Evolutionary conservation across 2,113 vertebrate genomes (phyloP).

Genomic region (Sceloporus tristichus): DNA sequence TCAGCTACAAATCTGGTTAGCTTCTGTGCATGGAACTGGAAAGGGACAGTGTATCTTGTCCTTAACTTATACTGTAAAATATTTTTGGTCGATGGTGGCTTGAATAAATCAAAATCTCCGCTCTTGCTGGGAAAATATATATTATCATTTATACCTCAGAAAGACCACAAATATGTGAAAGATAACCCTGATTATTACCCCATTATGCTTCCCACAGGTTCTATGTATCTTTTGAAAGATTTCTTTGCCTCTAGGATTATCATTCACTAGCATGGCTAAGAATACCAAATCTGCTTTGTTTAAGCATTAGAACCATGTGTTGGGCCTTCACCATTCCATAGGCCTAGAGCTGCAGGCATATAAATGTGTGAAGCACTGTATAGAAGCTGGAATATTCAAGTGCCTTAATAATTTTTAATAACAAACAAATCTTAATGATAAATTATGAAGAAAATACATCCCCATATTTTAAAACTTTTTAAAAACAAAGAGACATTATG

Average conservation of each 20-base stretch:
- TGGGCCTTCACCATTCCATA: not conserved
- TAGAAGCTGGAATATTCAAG: not conserved
- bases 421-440: not conserved
- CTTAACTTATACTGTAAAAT: not conserved
- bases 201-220: not conserved
- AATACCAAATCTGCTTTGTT: not conserved
- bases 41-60: not conserved
- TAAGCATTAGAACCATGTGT: not conserved
- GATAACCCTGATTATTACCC: not conserved
- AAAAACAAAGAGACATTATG: accelerated
- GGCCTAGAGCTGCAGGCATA: not conserved
- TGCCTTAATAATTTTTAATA: slow-evolving; percentile 4
- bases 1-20: too few relatives aligned
- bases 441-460: slow-evolving; percentile 2
- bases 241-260: not conserved
- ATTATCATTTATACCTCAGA: not conserved
- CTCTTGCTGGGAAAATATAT: not conserved
- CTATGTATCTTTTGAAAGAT: not conserved
- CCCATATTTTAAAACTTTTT: not conserved
- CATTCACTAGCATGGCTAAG: not conserved
- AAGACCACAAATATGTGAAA: not conserved
- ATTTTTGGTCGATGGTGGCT: not conserved
- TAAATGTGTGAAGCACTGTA: not conserved
- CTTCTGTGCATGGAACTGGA: too few relatives aligned
- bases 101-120: not conserved